Percentiles rank a stretch among this genome's conserved stretches.
These are phyloP conservation scores for Nudaria mundana DNA, from an alignment of 2,888 invertebrate genomes.

Conservation along the genomic window DNA sequence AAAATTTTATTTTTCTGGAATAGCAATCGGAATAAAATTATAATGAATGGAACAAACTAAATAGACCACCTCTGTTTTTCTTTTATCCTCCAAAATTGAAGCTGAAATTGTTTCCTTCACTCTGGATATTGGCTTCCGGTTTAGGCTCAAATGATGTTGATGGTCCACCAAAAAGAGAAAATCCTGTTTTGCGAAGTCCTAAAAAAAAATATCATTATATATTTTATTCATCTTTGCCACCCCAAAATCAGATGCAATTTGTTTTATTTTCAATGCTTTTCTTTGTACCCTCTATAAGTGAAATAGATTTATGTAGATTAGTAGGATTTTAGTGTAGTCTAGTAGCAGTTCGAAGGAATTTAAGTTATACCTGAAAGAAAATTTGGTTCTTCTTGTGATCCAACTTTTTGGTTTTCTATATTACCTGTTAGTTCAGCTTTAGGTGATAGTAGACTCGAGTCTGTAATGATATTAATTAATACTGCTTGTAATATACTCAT, in stretches of 20 bases:
- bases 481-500: no score
- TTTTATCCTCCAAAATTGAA: constrained; percentile 66
- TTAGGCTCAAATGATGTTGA: constrained; percentile 38
- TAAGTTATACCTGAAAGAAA: constrained; percentile 70
- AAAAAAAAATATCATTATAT: constrained; percentile 10
- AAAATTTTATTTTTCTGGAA: constrained; percentile 18
- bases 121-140: constrained; percentile 36
- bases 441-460: constrained; percentile 66
- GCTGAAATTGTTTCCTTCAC: constrained; percentile 48
- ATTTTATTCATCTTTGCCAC: no score
- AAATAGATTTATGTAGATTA: no score
- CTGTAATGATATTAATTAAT: constrained; percentile 49
- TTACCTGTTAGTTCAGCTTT: constrained; percentile 55
- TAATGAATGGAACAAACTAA: constrained; percentile 60
- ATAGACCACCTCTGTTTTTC: constrained; percentile 59
- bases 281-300: no score
- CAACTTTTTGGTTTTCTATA: constrained; percentile 38
- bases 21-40: constrained; percentile 2
- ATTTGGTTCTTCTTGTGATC: constrained; percentile 60
- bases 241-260: background rate
- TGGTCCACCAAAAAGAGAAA: constrained; percentile 57
- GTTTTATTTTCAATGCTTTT: no score
- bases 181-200: constrained; percentile 62
- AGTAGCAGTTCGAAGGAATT: no score
- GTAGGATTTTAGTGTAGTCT: no score